Evolutionary conservation across 1,140 invertebrate species (phyloP).

Genomic region (Drosophila ambigua): DNA sequence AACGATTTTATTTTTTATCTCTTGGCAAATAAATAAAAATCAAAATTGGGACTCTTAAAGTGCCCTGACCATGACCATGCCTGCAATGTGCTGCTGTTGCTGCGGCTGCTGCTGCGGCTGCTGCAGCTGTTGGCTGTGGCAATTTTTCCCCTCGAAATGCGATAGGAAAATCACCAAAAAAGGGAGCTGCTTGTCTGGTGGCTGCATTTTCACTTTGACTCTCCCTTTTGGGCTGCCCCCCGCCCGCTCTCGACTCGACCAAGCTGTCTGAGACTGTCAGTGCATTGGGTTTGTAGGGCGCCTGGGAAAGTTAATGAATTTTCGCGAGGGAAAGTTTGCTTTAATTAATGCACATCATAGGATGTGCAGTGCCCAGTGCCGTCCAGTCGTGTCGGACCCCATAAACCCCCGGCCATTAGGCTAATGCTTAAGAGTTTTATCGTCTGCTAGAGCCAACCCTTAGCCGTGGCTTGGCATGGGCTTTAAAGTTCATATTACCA

Average conservation of each 20-base stretch:
- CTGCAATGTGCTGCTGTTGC: background rate
- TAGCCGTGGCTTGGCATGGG: slow-evolving; percentile 15
- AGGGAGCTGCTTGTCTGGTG: slow-evolving; percentile 18
- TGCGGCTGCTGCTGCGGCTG: slow-evolving; percentile 24
- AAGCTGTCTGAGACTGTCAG: background rate
- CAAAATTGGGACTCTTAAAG: slow-evolving; percentile 47
- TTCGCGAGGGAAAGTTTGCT: slow-evolving; percentile 43
- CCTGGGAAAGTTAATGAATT: slow-evolving; percentile 61
- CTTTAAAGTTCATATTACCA: slow-evolving; percentile 42
- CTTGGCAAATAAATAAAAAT: slow-evolving; percentile 56
- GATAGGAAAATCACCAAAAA: slow-evolving; percentile 36
- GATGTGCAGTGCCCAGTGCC: slow-evolving; percentile 1
- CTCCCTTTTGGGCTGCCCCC: slow-evolving; percentile 29
- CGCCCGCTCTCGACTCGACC: background rate
- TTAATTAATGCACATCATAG: slow-evolving; percentile 60
- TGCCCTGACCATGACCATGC: slow-evolving; percentile 55
- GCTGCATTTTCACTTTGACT: slow-evolving; percentile 37
- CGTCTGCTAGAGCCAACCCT: slow-evolving; percentile 14
- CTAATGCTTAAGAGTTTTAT: slow-evolving; percentile 1
- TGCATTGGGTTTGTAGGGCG: slow-evolving; percentile 62
- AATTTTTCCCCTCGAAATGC: slow-evolving; percentile 19
- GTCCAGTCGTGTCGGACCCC: slow-evolving; percentile 13
- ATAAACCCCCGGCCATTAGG: slow-evolving; percentile 9
- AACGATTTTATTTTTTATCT: slow-evolving; percentile 50
- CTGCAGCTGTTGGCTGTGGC: slow-evolving; percentile 28